A percentile compares a stretch with the other conserved stretches of the same genome.
Conservation (phyloP, 2,888 invertebrate genomes). For the Chymomyza procnemis region DNA sequence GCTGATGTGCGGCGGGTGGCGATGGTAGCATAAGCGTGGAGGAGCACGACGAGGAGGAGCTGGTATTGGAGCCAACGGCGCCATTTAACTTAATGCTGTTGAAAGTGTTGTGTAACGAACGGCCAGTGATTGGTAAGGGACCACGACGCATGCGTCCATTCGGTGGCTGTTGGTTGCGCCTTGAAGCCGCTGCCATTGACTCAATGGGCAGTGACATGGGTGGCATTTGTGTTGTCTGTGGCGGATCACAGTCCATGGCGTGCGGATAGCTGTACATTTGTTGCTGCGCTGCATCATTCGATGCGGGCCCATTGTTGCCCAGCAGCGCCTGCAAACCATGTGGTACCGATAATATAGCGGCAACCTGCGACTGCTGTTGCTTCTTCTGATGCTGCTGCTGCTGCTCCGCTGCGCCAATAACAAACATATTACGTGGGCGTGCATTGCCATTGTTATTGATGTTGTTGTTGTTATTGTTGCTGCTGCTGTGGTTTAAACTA, state of each 20-base stretch:
- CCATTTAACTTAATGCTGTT: conserved; percentile 58
- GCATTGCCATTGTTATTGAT: conserved; percentile 28
- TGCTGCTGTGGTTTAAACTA: conserved; percentile 58
- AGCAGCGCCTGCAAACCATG: conserved; percentile 40
- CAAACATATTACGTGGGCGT: conserved; percentile 25
- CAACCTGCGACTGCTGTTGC: conserved; percentile 52
- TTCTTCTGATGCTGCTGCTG: conserved; percentile 38
- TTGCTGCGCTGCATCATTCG: conserved; percentile 25
- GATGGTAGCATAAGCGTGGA: conserved; percentile 35
- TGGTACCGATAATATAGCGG: conserved; percentile 48
- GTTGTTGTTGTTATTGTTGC: conserved; percentile 37
- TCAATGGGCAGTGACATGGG: conserved; percentile 51
- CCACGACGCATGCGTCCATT: conserved; percentile 47
- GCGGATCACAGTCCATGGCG: conserved; percentile 90
- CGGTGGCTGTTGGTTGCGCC: conserved; percentile 32
- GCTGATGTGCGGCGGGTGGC: conserved; percentile 50
- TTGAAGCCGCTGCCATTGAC: conserved; percentile 33
- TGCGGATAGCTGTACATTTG: conserved; percentile 76
- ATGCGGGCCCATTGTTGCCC: conserved; percentile 42
- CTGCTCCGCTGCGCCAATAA: conserved; percentile 43
- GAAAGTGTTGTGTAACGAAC: conserved; percentile 30
- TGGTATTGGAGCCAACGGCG: conserved; percentile 39
- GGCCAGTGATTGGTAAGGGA: conserved; percentile 4
- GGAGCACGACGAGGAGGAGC: conserved; percentile 1
- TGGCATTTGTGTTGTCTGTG: conserved; percentile 71